Evolutionary conservation across 2,797 vertebrate species (phyloP), one percentile per base, ranked within the genome.

Genomic region (Valencia hispanica): DNA sequence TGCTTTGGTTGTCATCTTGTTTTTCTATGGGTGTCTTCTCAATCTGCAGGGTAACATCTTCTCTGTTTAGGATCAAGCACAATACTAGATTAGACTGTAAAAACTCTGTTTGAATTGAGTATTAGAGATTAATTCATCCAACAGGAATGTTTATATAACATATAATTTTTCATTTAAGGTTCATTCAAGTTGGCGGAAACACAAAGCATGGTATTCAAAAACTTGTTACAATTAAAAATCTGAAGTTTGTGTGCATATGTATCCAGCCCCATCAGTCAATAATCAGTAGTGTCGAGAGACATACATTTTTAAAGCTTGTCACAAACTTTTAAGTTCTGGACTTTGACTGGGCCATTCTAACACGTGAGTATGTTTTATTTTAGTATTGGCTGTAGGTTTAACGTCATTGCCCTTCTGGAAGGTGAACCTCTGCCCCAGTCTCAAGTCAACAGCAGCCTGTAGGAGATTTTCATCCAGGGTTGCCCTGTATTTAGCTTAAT

Each of bases 21-120:
- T 73, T 68, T 79, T 74, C 66, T 74, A 11, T 63, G 25, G 41
- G 70, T 79, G 77, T 86, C 84, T 82, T 82, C 74, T 88, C 69
- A 70, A 76, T 59, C 50, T 79, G 77, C 78, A 79, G 63, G 43
- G 61, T 79, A 80, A 88, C 48, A 51, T 89, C 84, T 65, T 83
- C 59, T 81, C 85, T 93, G 70, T 9, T 74, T 50, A 82, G 18
- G 77, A 72, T 3, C 9, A 65, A 78, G 77, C 47, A 77, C n/a
- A 81, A 55, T n/a, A n/a, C n/a, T n/a, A 53, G 34, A 30, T 59
- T 8, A 43, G 34, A 39, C 20, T 4, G 59, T 20, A 36, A 39
- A 41, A 41, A 25, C 1, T 68, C 6, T 11, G n/a, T n/a, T 45
- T 68, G 18, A 14, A 2, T 6, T 36, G 14, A 66, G 63, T 25